Percentiles rank a stretch among this genome's conserved stretches.
Evolutionary conservation across 2,113 vertebrate genomes (phyloP).

Genomic region (Junco hyemalis): DNA sequence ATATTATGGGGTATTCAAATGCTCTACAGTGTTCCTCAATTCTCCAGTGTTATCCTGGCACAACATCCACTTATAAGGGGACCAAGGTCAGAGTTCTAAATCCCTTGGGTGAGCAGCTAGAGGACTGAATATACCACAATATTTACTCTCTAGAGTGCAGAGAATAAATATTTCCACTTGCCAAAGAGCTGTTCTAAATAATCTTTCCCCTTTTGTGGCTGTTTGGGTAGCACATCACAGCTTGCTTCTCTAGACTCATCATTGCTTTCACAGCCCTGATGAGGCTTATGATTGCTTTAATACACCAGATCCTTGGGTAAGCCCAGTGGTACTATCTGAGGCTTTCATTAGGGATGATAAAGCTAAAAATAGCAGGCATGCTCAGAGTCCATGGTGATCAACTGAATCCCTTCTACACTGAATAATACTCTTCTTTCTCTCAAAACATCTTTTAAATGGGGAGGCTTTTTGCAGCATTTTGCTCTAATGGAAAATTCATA

Average conservation of each 20-base stretch:
- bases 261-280: conserved; percentile 21
- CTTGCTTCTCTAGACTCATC: conserved; percentile 32
- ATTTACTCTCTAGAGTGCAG: background rate
- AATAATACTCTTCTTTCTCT: conserved; percentile 5
- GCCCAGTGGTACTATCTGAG: conserved; percentile 16
- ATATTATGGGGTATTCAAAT: background rate
- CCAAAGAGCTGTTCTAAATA: conserved; percentile 2
- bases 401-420: background rate
- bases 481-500: background rate
- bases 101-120: background rate
- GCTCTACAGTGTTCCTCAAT: background rate
- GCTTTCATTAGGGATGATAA: conserved; percentile 22
- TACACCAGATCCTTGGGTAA: conserved; percentile 25
- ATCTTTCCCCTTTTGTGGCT: conserved; percentile 5
- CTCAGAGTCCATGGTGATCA: background rate
- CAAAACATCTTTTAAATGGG: background rate
- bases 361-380: conserved; percentile 25
- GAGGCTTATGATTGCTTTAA: conserved; percentile 42
- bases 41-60: background rate
- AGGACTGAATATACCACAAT: background rate
- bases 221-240: conserved; percentile 32
- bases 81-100: background rate
- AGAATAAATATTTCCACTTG: background rate
- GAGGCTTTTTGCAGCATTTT: background rate
- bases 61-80: background rate